Conservation (phyloP, 2,797 vertebrate species). For the Spondyliosoma cantharus region DNA sequence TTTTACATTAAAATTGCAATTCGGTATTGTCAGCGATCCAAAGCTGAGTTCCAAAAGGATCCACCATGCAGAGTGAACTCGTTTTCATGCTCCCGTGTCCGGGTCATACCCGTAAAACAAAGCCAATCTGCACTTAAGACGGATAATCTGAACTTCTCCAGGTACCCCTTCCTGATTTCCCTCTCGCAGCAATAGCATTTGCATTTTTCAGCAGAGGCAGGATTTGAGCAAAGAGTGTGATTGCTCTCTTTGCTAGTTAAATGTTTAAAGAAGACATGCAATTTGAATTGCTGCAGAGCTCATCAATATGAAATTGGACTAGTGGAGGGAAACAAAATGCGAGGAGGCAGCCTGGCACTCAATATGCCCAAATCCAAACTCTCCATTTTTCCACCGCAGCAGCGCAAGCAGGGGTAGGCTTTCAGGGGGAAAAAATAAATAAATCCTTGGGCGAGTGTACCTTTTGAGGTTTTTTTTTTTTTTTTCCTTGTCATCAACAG, state of each 20-base stretch:
- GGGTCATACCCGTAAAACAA: slow-evolving; percentile 42
- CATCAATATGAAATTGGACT: slow-evolving; percentile 88
- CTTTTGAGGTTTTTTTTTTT: slow-evolving; percentile 62
- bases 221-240: slow-evolving; percentile 86
- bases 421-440: slow-evolving; percentile 40
- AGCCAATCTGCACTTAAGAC: slow-evolving; percentile 45
- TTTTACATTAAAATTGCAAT: slow-evolving; percentile 61
- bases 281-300: slow-evolving; percentile 86
- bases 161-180: slow-evolving; percentile 78
- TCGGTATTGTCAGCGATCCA: slow-evolving; percentile 60
- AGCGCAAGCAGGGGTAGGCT: slow-evolving; percentile 60
- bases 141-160: slow-evolving; percentile 70
- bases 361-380: slow-evolving; percentile 70
- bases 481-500: slow-evolving; percentile 53
- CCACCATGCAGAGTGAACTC: slow-evolving; percentile 28
- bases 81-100: slow-evolving; percentile 35
- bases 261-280: slow-evolving; percentile 87
- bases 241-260: slow-evolving; percentile 84
- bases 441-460: slow-evolving; percentile 64
- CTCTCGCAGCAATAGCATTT: slow-evolving; percentile 78
- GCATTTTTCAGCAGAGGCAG: slow-evolving; percentile 84
- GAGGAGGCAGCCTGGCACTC: slow-evolving; percentile 77
- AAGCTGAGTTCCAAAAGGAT: slow-evolving; percentile 50
- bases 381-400: slow-evolving; percentile 73
- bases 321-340: slow-evolving; percentile 79